Evolutionary conservation across 2,888 invertebrate species (phyloP), one percentile per base, ranked within the genome.

Genomic region (Conops quadrifasciatus): DNA sequence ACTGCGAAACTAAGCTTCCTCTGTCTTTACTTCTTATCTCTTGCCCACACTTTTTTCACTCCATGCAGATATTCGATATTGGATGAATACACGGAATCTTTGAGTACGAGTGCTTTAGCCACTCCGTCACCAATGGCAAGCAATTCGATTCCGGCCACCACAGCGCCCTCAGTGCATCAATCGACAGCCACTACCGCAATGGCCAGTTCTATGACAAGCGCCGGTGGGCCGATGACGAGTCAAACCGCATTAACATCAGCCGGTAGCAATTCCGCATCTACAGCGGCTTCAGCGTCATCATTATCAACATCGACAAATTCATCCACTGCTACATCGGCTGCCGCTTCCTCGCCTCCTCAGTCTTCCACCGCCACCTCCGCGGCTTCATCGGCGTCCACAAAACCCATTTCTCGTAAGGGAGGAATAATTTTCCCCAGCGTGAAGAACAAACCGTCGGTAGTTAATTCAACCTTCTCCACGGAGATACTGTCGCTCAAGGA

Each of bases 351-450:
- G 1, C 72, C 76, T 9, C 72, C 80, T 21, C 73, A 78, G 2
- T 65, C 78, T 5, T 51, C 69, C 5, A 69, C 80, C 11, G 77
- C 79, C 4, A 75, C 78, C 45, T 72, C 81, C 15, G 72, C 80
- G 16, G 81, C 83, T 45, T 63, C 77, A 26, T 73, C 77, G 2
- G 72, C 74, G n/a, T 82, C 84, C 0, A 83, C 84, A 2, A 86
- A 88, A 76, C 82, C 87, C 1, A 79, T 85, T 5, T 86, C 86
- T 72, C 89, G 93, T 75, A 94, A 94, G 86, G 92, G 94, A 51
- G 93, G 94, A 72, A 91, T 95, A 79, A 95, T 95, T 84, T 95
- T 95, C 87, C 95, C 95, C 13, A 94, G 94, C 83, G 93, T 95
- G 67, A 95, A 95, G 87, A 95, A 95, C 85, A 95, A 95, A 79